These are phyloP conservation scores for Amphiura filiformis DNA, from an alignment of 35 echinoderm and acorn worm species.

Conservation along the genomic window DNA sequence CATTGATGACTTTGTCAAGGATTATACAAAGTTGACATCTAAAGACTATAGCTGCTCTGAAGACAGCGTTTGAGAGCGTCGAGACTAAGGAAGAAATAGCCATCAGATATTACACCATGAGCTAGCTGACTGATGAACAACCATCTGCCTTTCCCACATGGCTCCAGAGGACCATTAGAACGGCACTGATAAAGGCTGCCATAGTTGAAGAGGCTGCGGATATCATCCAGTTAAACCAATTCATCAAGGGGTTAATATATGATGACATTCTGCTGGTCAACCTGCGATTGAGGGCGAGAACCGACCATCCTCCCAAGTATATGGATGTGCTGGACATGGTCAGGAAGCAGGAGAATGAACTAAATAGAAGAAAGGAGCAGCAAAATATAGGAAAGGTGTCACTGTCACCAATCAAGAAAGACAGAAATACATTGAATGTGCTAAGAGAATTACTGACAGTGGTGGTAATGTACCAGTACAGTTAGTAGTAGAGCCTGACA, in stretches of 20 bases:
- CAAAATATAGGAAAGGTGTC: too few relatives aligned
- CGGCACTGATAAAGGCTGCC: slow-evolving; percentile 23
- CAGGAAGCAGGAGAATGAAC: too few relatives aligned
- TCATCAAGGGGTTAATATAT: slow-evolving; percentile 41
- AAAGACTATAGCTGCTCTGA: slow-evolving; percentile 53
- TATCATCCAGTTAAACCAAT: slow-evolving; percentile 16
- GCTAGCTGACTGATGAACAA: slow-evolving; percentile 25
- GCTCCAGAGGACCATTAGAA: slow-evolving; percentile 9
- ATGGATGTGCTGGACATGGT: slow-evolving; percentile 12
- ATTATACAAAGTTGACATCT: slow-evolving; percentile 24
- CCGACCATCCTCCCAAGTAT: slow-evolving; percentile 9
- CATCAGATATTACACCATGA: slow-evolving; percentile 29
- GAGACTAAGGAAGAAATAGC: slow-evolving; percentile 48
- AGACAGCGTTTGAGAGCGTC: slow-evolving; percentile 46
- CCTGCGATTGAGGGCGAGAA: slow-evolving; percentile 30
- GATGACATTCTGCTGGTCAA: too few relatives aligned
- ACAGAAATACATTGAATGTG: too few relatives aligned
- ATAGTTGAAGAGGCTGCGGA: not conserved
- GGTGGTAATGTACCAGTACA: too few relatives aligned
- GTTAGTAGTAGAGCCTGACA: too few relatives aligned
- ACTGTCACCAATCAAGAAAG: too few relatives aligned
- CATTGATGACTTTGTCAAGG: slow-evolving; percentile 33
- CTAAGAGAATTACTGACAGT: too few relatives aligned
- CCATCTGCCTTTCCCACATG: slow-evolving; percentile 24
- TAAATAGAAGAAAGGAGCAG: too few relatives aligned